Evolutionary conservation across 2,888 invertebrate species (phyloP), one percentile per base, ranked within the genome.

Genomic region (Willowsia nigromaculata): DNA sequence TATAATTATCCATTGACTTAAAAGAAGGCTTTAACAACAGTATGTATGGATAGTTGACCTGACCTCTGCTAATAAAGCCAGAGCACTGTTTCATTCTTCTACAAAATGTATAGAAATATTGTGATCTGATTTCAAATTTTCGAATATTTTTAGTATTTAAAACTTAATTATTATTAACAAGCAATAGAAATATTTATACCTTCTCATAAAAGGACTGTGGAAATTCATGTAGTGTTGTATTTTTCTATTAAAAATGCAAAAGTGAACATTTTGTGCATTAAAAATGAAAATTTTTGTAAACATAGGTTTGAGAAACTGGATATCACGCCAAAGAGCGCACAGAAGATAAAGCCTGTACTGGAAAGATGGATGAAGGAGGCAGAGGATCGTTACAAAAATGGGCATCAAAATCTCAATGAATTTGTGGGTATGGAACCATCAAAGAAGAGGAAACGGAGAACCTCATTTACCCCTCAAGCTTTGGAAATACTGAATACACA

Each of bases 291-390:
- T 37, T 50, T 89, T 90, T 95, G 94, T 95, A 95, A 94, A 94
- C 95, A 95, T 95, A 98, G 98, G 97, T 99, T 99, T 96, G 99
- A 99, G 95, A 99, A 99, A 95, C 95, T 99, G 95, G 99, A 99
- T 95, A 99, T 99, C 94, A 99, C 99, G 94, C 99, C 99, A 94
- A 99, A 99, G 95, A 99, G 99, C 95, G 99, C 99, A 93, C 98
- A 98, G 95, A 99, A 99, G 96, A 99, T 99, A 94, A 99, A 99
- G 95, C 99, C 99, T 93, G 99, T 99, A 93, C 96, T 99, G 94
- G 99, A 99, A 95, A 96, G 97, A 94, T 99, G 99, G 99, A 99
- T 99, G 98, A 97, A 97, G 94, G 99, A 99, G 95, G 99, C 99
- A 84, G 99, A 99, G 95, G 98, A 98, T 95, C 97, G 98, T 96